phyloP scores from a whole-genome alignment of 2,888 invertebrate species.

The Bombylius major region DNA sequence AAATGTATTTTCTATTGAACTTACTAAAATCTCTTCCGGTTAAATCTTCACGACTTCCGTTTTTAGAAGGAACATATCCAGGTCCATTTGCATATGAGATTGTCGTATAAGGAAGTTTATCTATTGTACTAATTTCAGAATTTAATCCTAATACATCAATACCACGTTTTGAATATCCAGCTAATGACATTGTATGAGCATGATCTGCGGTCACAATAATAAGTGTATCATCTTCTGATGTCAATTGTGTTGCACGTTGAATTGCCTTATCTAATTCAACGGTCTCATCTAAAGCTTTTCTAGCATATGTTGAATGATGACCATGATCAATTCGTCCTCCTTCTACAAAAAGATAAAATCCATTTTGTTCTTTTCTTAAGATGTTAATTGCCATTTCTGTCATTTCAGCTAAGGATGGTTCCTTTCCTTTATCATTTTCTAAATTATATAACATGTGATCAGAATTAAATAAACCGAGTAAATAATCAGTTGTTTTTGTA shows the following conservation, averaged over 20 bases:
- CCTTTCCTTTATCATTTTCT: constrained; percentile 14
- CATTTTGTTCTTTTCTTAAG: constrained; percentile 48
- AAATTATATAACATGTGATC: constrained; percentile 46
- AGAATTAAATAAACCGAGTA: constrained; percentile 43
- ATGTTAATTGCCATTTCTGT: constrained; percentile 61
- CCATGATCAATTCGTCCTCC: constrained; percentile 39
- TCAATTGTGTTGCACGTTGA: constrained; percentile 45
- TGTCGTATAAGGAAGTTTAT: constrained; percentile 49
- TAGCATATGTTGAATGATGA: constrained; percentile 29
- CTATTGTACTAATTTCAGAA: constrained; percentile 18
- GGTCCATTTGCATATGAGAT: constrained; percentile 65
- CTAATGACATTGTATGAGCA: constrained; percentile 60
- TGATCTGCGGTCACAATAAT: constrained; percentile 74
- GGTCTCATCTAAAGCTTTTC: constrained; percentile 32
- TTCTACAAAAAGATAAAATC: constrained; percentile 69
- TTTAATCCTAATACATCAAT: constrained; percentile 40
- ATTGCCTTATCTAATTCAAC: constrained; percentile 65
- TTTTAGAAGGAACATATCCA: constrained; percentile 43
- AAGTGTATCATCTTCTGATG: constrained; percentile 55
- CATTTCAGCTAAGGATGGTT: constrained; percentile 69
- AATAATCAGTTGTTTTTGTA: constrained; percentile 39
- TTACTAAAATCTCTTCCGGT: constrained; percentile 32
- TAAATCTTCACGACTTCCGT: constrained; percentile 36
- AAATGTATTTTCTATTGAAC: neutral
- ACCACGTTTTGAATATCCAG: constrained; percentile 51